Evolutionary conservation across 1,140 invertebrate species (phyloP).

Genomic region (Drosophila elegans): DNA sequence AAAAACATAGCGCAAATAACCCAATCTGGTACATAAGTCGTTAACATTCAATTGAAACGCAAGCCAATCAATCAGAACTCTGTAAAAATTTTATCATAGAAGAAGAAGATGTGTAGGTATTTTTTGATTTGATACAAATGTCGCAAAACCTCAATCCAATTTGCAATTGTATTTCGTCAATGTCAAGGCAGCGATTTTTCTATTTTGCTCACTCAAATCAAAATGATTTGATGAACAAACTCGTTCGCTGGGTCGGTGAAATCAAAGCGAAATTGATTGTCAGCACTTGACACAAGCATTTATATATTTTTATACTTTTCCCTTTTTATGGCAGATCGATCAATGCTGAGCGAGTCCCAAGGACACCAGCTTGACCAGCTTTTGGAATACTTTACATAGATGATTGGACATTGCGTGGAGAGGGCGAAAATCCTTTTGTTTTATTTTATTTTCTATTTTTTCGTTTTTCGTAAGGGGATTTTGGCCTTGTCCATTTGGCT

Average conservation of each 20-base stretch:
- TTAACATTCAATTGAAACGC: background rate
- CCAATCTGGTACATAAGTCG: background rate
- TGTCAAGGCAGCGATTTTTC: constrained; percentile 16
- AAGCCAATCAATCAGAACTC: constrained; percentile 15
- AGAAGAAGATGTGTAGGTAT: background rate
- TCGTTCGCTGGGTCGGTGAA: constrained; percentile 29
- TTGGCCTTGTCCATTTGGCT: constrained; percentile 62
- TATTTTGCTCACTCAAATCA: constrained; percentile 32
- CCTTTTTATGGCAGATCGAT: constrained; percentile 51
- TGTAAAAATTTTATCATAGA: background rate
- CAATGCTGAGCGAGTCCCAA: constrained; percentile 54
- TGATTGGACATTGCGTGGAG: constrained; percentile 50
- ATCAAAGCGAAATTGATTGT: constrained; percentile 54
- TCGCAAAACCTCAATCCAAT: constrained; percentile 3
- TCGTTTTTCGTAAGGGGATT: constrained; percentile 51
- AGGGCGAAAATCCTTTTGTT: constrained; percentile 47
- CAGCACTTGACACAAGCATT: constrained; percentile 41
- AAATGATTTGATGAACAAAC: constrained; percentile 38
- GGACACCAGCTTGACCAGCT: constrained; percentile 27
- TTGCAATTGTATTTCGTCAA: constrained; percentile 19
- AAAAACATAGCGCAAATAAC: background rate
- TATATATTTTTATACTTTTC: constrained; percentile 31
- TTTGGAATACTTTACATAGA: constrained; percentile 60
- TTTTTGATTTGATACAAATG: constrained; percentile 11
- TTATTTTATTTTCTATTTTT: constrained; percentile 27